Evolutionary conservation across 64 coral and sea anemone genomes (phyloP).

Genomic region (Stylophora pistillata): DNA sequence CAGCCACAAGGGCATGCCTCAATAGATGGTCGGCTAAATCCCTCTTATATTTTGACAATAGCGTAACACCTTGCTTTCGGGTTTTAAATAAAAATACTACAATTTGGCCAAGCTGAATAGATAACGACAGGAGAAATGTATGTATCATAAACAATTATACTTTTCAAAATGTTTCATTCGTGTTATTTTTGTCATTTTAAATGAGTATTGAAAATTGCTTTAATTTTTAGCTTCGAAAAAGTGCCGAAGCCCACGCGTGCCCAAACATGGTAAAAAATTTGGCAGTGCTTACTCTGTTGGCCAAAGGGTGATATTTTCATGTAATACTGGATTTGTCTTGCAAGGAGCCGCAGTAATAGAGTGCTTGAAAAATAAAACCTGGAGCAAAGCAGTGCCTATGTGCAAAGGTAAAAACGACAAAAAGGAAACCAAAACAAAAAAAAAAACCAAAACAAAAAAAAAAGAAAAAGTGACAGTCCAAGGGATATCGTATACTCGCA

Average conservation of each 20-base stretch:
- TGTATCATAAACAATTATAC: no score
- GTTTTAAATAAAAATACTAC: not conserved
- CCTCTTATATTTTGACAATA: not conserved
- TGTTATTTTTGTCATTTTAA: no score
- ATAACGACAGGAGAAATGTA: no score
- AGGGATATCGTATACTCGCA: no score
- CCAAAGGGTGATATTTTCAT: not conserved
- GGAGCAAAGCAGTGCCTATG: not conserved
- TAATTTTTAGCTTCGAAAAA: slow-evolving; percentile 1
- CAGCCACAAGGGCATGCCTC: not conserved
- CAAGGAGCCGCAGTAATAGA: not conserved
- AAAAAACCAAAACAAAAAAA: no score
- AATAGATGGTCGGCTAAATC: not conserved
- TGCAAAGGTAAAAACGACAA: slow-evolving; percentile 26
- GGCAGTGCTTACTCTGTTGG: not conserved
- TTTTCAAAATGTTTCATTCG: no score
- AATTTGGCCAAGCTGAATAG: no score
- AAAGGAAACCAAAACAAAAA: no score
- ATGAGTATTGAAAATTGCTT: not conserved
- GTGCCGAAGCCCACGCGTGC: not conserved
- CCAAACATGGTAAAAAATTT: slow-evolving; percentile 3
- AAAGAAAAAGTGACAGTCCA: not conserved
- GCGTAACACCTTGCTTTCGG: not conserved
- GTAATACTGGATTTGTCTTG: slow-evolving; percentile 5
- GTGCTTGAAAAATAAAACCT: slow-evolving; percentile 32